Evolutionary conservation across 1,140 invertebrate genomes (phyloP).

Genomic region (Plectus sambesii): DNA sequence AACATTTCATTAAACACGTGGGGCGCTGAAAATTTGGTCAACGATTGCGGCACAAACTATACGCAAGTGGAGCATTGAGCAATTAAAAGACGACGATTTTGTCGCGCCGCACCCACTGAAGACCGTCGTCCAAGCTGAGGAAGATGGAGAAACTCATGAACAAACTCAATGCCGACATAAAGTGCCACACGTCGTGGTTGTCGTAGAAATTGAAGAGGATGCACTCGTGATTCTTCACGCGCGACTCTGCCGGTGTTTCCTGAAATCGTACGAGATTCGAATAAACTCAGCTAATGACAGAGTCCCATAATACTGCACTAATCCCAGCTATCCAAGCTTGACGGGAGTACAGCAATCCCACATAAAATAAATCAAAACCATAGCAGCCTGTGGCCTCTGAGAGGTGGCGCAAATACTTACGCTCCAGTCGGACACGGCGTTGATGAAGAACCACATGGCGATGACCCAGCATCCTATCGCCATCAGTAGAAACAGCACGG

Average conservation of each 20-base stretch:
- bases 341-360: constrained; percentile 14
- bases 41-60: too few relatives aligned
- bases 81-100: constrained; percentile 19
- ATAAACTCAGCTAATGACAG: constrained; percentile 9
- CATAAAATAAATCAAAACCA: constrained; percentile 7
- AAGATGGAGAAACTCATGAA: constrained; percentile 63
- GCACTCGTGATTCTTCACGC: constrained; percentile 63
- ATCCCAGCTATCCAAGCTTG: constrained; percentile 15
- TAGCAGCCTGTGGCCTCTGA: neutral
- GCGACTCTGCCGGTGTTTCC: constrained; percentile 61
- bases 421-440: constrained; percentile 67
- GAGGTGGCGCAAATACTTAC: constrained; percentile 41
- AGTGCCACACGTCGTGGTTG: constrained; percentile 78
- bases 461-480: constrained; percentile 58
- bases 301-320: constrained; percentile 8
- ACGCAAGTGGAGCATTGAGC: too few relatives aligned
- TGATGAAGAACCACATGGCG: constrained; percentile 63
- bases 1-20: too few relatives aligned
- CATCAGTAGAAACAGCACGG: constrained; percentile 57
- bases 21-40: too few relatives aligned
- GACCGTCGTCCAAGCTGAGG: constrained; percentile 23
- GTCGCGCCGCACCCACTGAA: constrained; percentile 16
- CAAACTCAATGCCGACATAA: constrained; percentile 68
- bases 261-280: constrained; percentile 51
- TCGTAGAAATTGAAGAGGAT: constrained; percentile 68